Evolutionary conservation across 2,888 invertebrate genomes (phyloP).

Genomic region (Drosophila prostipennis): DNA sequence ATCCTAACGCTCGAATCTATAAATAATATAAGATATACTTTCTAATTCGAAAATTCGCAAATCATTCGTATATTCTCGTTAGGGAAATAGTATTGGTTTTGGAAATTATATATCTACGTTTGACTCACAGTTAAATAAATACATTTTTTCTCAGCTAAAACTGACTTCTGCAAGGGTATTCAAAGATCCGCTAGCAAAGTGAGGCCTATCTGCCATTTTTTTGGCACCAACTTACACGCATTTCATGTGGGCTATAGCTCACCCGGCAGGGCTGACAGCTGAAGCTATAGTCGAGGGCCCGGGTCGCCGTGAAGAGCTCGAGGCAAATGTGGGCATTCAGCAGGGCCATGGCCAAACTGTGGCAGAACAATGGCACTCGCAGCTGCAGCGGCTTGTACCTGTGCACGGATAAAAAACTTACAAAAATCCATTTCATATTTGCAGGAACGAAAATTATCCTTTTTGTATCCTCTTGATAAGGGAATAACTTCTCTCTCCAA

Average conservation of each 20-base stretch:
- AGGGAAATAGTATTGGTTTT: no score
- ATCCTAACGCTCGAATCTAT: no score
- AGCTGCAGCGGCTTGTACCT: slow-evolving; percentile 89
- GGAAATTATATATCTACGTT: no score
- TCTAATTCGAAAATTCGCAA: no score
- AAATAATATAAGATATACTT: no score
- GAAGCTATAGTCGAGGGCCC: slow-evolving; percentile 91
- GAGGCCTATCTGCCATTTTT: neutral
- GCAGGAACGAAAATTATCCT: no score
- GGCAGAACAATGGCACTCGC: slow-evolving; percentile 90
- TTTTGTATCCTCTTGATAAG: neutral
- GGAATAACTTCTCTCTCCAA: neutral
- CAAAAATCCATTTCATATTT: neutral
- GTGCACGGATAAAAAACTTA: neutral
- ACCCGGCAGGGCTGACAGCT: slow-evolving; percentile 94
- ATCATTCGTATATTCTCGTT: no score
- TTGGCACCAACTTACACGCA: slow-evolving; percentile 88
- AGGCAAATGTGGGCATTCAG: slow-evolving; percentile 94
- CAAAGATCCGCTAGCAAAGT: neutral
- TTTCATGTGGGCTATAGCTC: slow-evolving; percentile 90
- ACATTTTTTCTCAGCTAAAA: no score
- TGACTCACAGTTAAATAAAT: no score
- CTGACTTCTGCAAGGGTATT: neutral
- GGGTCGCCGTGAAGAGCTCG: slow-evolving; percentile 90
- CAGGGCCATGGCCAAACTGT: slow-evolving; percentile 93